phyloP scores from a whole-genome alignment of 2,113 vertebrate species.

The Ploceus nigricollis region DNA sequence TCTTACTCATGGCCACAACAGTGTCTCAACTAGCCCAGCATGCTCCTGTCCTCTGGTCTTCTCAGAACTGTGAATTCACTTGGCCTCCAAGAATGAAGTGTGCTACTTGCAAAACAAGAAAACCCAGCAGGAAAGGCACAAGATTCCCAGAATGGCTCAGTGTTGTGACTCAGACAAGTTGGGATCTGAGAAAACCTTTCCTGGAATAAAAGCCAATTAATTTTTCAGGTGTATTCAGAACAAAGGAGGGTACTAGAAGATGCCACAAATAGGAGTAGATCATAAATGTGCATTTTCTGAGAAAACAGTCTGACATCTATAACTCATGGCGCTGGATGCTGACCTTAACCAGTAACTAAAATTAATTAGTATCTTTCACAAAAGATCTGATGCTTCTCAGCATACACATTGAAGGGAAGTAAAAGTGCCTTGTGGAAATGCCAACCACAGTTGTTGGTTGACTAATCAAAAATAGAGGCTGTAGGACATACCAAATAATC shows the following conservation, averaged over 20 bases:
- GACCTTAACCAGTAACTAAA: not conserved
- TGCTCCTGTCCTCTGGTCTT: not conserved
- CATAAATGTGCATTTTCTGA: not conserved
- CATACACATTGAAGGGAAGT: not conserved
- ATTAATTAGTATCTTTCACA: not conserved
- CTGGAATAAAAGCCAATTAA: not conserved
- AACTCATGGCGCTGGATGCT: not conserved
- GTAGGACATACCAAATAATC: not conserved
- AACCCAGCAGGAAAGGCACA: not conserved
- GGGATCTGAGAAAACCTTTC: not conserved
- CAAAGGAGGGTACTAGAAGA: not conserved
- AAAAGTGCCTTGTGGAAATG: not conserved
- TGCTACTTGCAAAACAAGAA: not conserved
- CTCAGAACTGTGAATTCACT: not conserved
- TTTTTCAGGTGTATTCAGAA: not conserved
- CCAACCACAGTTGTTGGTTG: not conserved
- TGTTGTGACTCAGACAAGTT: not conserved
- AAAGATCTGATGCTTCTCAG: not conserved
- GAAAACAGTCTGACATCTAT: not conserved
- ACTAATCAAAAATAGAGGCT: not conserved
- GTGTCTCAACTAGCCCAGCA: not conserved
- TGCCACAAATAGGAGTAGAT: not conserved
- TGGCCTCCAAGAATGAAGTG: not conserved
- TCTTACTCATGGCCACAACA: not conserved
- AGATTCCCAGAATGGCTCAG: not conserved